Conservation (phyloP, 2,888 invertebrate species). For the Ormyrus pomaceus region DNA sequence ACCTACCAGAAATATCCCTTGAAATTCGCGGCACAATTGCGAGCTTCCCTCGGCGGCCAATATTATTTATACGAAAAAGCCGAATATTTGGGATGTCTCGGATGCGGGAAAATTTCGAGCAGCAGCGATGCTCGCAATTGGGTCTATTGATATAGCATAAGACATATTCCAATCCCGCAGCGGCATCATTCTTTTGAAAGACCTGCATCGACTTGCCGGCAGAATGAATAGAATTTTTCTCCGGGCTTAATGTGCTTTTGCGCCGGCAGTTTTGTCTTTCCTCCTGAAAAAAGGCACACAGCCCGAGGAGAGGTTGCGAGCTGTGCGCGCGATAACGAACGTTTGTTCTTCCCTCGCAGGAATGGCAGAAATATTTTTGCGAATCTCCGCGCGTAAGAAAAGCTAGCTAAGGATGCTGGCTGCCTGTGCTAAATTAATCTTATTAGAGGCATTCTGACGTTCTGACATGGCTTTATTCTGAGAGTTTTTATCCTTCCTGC, state of each 20-base stretch:
- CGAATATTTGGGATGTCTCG: too few species aligned
- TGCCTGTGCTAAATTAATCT: background rate
- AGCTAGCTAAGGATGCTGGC: too few species aligned
- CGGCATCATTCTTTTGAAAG: background rate
- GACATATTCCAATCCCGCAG: background rate
- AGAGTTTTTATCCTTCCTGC: too few species aligned
- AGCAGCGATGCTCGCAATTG: background rate
- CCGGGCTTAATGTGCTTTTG: background rate
- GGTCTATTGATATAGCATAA: background rate
- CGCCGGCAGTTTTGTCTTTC: background rate
- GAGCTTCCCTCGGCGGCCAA: too few species aligned
- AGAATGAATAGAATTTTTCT: constrained; percentile 2
- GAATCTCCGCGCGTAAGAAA: background rate
- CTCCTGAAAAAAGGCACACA: background rate
- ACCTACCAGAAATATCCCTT: too few species aligned
- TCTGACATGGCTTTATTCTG: too few species aligned
- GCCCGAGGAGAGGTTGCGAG: background rate
- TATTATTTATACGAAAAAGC: too few species aligned
- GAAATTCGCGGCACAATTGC: too few species aligned
- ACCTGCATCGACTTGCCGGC: background rate
- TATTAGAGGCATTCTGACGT: background rate
- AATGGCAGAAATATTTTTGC: constrained; percentile 2
- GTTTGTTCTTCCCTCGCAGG: background rate
- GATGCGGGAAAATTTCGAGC: background rate
- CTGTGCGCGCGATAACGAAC: background rate